These are phyloP conservation scores for Chymomyza procnemis DNA, from an alignment of 2,888 invertebrate species.

Conservation along the genomic window DNA sequence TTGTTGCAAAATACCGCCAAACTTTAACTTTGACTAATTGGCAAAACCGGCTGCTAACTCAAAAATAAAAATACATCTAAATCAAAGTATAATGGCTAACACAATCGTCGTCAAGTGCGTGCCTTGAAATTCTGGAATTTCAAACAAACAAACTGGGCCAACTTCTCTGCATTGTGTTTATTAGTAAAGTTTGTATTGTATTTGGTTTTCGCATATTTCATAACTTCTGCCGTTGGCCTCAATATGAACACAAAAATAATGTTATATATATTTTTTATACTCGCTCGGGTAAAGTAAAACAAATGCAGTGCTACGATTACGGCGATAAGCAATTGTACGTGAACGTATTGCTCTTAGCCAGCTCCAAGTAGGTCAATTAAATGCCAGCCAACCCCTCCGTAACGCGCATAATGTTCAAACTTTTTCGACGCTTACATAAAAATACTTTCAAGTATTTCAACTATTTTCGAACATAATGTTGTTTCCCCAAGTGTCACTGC, in stretches of 20 bases:
- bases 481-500: slow-evolving; percentile 38
- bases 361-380: slow-evolving; percentile 62
- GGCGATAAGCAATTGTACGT: slow-evolving; percentile 41
- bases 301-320: slow-evolving; percentile 37
- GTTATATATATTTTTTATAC: slow-evolving; percentile 67
- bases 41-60: slow-evolving; percentile 38
- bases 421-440: slow-evolving; percentile 8
- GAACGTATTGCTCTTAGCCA: slow-evolving; percentile 2
- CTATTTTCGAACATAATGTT: slow-evolving; percentile 31
- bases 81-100: neutral
- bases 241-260: slow-evolving; percentile 46
- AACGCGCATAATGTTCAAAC: slow-evolving; percentile 32
- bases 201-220: slow-evolving; percentile 49
- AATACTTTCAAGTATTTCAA: slow-evolving; percentile 29
- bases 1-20: slow-evolving; percentile 23
- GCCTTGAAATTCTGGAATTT: slow-evolving; percentile 43
- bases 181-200: slow-evolving; percentile 40
- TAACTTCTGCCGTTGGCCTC: slow-evolving; percentile 48
- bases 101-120: slow-evolving; percentile 44
- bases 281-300: slow-evolving; percentile 42
- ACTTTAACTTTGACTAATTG: slow-evolving; percentile 56
- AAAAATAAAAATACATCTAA: neutral
- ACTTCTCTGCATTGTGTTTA: slow-evolving; percentile 60
- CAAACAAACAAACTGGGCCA: slow-evolving; percentile 49
- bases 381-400: slow-evolving; percentile 51